Evolutionary conservation across 1,140 invertebrate genomes (phyloP).

Genomic region (Apis florea): DNA sequence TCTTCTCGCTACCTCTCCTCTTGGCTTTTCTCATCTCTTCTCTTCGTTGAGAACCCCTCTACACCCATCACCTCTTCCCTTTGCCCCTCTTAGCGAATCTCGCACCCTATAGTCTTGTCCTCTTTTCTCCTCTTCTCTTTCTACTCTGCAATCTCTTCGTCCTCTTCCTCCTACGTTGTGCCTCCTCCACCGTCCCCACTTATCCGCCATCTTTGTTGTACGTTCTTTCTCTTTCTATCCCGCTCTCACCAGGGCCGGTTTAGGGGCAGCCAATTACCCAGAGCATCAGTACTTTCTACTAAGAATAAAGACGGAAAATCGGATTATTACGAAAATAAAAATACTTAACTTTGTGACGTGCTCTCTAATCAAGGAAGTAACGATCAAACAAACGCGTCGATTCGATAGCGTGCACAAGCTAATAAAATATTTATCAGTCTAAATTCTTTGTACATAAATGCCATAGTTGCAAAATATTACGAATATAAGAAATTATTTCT

Average conservation of each 20-base stretch:
- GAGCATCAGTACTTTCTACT: slow-evolving; percentile 64
- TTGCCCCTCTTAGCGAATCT: slow-evolving; percentile 30
- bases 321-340: slow-evolving; percentile 68
- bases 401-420: slow-evolving; percentile 8
- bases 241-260: slow-evolving; percentile 62
- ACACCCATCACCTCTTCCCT: neutral
- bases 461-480: neutral
- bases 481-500: neutral
- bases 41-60: slow-evolving; percentile 18
- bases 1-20: slow-evolving; percentile 37
- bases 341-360: slow-evolving; percentile 53
- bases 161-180: slow-evolving; percentile 52
- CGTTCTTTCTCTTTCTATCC: slow-evolving; percentile 50
- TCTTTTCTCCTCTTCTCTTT: slow-evolving; percentile 26
- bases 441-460: slow-evolving; percentile 26
- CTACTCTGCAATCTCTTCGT: slow-evolving; percentile 35
- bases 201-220: slow-evolving; percentile 58
- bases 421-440: slow-evolving; percentile 8
- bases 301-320: slow-evolving; percentile 65
- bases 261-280: slow-evolving; percentile 62
- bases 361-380: slow-evolving; percentile 62
- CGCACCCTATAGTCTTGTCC: slow-evolving; percentile 11
- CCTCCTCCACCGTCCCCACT: slow-evolving; percentile 37
- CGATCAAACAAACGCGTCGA: slow-evolving; percentile 56
- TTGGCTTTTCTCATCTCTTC: slow-evolving; percentile 26